Conservation (phyloP, 2,888 invertebrate species). For the Rhamnusium bicolor region DNA sequence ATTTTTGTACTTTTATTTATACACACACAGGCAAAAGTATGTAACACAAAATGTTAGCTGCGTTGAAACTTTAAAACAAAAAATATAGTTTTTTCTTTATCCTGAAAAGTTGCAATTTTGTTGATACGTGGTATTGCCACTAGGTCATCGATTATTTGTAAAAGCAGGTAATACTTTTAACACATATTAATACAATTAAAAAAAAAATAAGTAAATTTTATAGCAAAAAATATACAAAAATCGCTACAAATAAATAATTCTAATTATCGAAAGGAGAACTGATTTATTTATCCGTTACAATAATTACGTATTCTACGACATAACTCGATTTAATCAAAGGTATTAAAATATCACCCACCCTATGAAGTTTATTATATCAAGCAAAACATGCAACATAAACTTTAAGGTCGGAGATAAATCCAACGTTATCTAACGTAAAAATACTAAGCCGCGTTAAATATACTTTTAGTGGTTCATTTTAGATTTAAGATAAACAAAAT, state of each 20-base stretch:
- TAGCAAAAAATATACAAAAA: no score
- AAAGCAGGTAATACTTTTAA: no score
- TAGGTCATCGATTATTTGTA: no score
- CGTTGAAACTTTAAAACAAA: no score
- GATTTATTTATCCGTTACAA: not conserved
- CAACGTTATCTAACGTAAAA: not conserved
- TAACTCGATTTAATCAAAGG: not conserved
- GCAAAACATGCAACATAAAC: not conserved
- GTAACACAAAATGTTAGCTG: no score
- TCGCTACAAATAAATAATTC: not conserved
- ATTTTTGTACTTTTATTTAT: no score
- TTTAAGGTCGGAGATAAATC: not conserved
- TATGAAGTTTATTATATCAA: not conserved
- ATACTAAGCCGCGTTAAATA: not conserved
- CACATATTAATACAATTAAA: no score
- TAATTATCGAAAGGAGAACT: not conserved
- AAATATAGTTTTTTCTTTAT: no score
- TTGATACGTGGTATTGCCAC: no score
- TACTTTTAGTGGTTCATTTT: not conserved
- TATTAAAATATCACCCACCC: not conserved
- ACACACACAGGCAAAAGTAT: no score
- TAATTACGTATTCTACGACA: not conserved
- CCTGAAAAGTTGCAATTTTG: no score
- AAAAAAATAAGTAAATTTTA: no score
- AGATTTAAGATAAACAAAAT: not conserved